Percentiles rank a stretch among this genome's conserved stretches.
phyloP scores from a whole-genome alignment of 2,113 vertebrate genomes.

The Colossoma macropomum region DNA sequence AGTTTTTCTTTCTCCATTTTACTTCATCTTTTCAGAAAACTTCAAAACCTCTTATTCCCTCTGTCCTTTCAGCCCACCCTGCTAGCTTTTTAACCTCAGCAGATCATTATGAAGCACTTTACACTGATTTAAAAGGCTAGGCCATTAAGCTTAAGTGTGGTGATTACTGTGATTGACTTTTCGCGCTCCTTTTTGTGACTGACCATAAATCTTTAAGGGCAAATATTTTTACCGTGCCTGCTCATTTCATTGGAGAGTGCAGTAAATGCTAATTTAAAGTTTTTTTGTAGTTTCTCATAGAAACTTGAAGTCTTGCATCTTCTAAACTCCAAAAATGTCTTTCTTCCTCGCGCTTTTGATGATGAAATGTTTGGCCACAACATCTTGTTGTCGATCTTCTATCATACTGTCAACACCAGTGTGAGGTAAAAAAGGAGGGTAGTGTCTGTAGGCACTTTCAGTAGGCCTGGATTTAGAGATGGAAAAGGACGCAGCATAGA shows the following conservation, averaged over 20 bases:
- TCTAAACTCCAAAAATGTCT: not conserved
- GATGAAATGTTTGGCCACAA: not conserved
- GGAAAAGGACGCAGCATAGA: not conserved
- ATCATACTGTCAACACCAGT: not conserved
- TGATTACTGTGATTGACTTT: conserved; percentile 30
- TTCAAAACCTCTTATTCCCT: conserved; percentile 12
- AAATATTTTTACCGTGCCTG: conserved; percentile 25
- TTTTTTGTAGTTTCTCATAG: not conserved
- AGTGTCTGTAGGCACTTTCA: not conserved
- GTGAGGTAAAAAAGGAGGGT: not conserved
- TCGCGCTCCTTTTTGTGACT: conserved; percentile 20
- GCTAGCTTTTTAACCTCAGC: conserved; percentile 15
- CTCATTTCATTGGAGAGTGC: conserved; percentile 5
- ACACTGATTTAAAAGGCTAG: conserved; percentile 35
- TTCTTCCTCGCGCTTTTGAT: not conserved
- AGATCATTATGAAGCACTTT: conserved; percentile 42
- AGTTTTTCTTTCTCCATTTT: conserved; percentile 11
- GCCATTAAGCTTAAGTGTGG: conserved; percentile 40
- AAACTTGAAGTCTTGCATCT: not conserved
- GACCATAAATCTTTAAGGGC: conserved; percentile 34
- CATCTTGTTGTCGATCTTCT: not conserved
- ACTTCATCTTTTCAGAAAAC: conserved; percentile 4
- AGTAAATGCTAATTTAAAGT: not conserved
- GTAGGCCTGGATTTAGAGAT: not conserved
- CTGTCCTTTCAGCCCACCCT: not conserved